phyloP scores from a whole-genome alignment of 2,113 vertebrate species.

The Thamnophis sirtalis region DNA sequence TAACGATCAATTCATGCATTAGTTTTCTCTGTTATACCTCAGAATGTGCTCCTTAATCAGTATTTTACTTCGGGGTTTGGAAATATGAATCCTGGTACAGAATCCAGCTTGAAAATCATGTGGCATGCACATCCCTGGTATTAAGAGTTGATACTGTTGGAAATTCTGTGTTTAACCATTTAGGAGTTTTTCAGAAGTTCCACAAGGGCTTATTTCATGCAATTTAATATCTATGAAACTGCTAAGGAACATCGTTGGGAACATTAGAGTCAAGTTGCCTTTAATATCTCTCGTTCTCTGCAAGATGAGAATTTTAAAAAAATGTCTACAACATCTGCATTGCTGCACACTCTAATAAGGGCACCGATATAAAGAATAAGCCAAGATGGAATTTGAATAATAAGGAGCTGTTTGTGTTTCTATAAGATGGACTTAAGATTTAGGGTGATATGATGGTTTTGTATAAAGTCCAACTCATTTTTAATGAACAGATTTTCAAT shows the following conservation, averaged over 20 bases:
- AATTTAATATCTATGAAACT: not conserved
- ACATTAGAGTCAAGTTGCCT: not conserved
- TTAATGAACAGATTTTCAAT: not conserved
- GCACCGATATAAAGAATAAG: not conserved
- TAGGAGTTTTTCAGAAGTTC: not conserved
- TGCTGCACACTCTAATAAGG: not conserved
- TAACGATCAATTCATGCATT: not conserved
- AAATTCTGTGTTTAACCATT: not conserved
- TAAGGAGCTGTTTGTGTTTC: not conserved
- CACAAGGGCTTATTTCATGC: not conserved
- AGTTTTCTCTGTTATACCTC: not conserved
- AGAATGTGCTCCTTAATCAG: not conserved
- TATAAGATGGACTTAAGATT: not conserved
- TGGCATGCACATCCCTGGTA: not conserved
- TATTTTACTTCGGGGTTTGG: not conserved
- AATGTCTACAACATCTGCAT: not conserved
- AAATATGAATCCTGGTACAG: not conserved
- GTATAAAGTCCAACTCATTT: not conserved
- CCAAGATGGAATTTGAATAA: not conserved
- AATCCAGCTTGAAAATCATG: not conserved
- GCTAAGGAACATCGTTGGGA: not conserved
- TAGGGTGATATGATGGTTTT: not conserved
- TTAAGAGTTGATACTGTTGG: not conserved
- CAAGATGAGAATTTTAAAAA: not conserved
- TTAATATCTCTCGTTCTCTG: not conserved